Base-by-base conservation (phyloP, 2,888 invertebrate species). In the Pterobdella sp. region DNA sequence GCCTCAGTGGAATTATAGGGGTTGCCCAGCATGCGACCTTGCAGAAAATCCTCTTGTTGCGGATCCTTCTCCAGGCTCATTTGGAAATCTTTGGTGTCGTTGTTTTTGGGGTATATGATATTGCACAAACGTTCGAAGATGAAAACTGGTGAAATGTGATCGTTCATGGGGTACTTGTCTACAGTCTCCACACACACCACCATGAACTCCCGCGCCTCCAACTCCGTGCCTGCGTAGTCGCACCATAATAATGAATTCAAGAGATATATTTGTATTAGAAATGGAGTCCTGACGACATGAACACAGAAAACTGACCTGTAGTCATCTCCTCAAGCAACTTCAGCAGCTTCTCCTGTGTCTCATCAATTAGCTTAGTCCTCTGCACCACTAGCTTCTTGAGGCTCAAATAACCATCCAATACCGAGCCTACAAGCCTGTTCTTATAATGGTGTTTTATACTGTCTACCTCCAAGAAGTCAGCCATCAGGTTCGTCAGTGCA, bases 11-110 rank as follows among this genome's bases (percentile, higher is more conserved):
- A 93, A 73, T 93, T 93, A 85, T 97, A 98, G 0, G 97, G 97
- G 86, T 97, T 98, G 69, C 96, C 96, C 79, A 95, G 86, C 96
- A 97, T 97, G 52, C 96, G 89, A 7, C 94, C 93, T 87, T 94
- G 94, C 79, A 98, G 87, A 85, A 96, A 98, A 86, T 98, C 97
- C 85, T 98, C 98, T 81, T 98, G 97, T 80, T 96, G 96, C 0
- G 95, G 92, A 86, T 98, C 98, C 82, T 98, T 98, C 82, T 97
- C 97, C 3, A 98, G 86, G 0, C 93, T 92, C 75, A 98, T 88
- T 87, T 93, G 93, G 86, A 97, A 97, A 84, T 97, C 96, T 0
- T 93, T 93, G 1, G 94, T 90, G 81, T 95, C 95, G 81, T 94
- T 95, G 60, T 56, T 56, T 26, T 56, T 56, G 0, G 82, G 96